These are phyloP conservation scores for Phasianus colchicus DNA, from an alignment of 2,113 vertebrate genomes.

Conservation along the genomic window DNA sequence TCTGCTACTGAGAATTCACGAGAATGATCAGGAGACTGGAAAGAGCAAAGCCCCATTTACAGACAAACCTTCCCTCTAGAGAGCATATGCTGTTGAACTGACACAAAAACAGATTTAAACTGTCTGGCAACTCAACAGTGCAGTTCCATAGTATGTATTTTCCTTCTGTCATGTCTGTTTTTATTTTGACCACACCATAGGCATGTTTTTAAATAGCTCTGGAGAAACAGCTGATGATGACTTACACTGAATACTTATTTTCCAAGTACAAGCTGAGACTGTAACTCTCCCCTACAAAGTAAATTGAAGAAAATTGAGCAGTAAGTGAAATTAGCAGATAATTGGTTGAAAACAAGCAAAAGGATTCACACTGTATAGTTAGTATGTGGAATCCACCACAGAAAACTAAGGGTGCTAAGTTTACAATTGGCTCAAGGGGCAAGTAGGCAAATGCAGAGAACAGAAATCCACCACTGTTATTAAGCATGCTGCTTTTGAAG, in stretches of 20 bases:
- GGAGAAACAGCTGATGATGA: background rate
- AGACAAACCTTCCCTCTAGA: background rate
- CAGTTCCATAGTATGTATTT: background rate
- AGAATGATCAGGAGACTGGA: background rate
- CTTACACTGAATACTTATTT: background rate
- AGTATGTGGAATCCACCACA: background rate
- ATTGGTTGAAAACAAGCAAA: background rate
- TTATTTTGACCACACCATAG: background rate
- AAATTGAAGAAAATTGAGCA: background rate
- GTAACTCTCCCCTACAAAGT: background rate
- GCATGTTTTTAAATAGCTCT: slow-evolving; percentile 1
- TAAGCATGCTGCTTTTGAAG: background rate
- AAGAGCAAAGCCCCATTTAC: background rate
- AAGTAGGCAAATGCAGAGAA: background rate
- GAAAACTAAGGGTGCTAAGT: background rate
- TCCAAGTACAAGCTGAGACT: background rate
- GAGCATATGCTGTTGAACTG: background rate
- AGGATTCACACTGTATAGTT: background rate
- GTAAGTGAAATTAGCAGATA: background rate
- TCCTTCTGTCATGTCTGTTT: background rate
- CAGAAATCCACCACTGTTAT: background rate
- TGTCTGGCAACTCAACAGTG: background rate
- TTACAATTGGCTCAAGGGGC: background rate
- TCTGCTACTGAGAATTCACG: background rate
- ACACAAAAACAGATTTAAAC: background rate